Evolutionary conservation across 35 echinoderm and acorn worm species (phyloP), one percentile per base, ranked within the genome.

Genomic region (Anneissia japonica): DNA sequence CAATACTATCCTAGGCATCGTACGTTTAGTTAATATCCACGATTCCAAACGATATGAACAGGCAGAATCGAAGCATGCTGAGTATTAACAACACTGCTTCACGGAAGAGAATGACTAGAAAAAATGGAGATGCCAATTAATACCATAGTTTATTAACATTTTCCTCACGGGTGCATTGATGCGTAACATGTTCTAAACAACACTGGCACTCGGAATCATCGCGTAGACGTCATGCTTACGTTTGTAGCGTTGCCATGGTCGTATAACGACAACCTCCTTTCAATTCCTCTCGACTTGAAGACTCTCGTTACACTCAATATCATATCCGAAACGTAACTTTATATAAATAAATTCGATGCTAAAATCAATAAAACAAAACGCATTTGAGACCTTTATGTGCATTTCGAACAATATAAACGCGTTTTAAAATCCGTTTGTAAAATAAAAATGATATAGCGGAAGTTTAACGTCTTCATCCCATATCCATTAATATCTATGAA

Each of bases 181-280:
- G 51, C 51, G 51, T 64, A 64, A 64, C 51, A 64, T 64, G 51
- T 64, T 64, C 51, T 64, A 64, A 64, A 64, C 51, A 64, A 64
- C 51, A 64, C 51, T 64, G 51, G 10, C 16, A 45, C 1, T 16
- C 7, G 51, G 51, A 64, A 64, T 64, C 51, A 64, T 64, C 51
- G 26, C 51, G 1, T 64, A n/a, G n/a, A 64, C 51, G 51, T 64
- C 51, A 64, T 64, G 51, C 51, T 64, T 64, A 64, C 51, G 51
- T 64, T 64, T 64, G 51, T 64, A 64, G 51, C 40, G 51, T 64
- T 64, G 21, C 51, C 51, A 64, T 64, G 51, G 51, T 64, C 26
- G 51, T 64, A 64, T 64, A 64, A 64, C 51, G 19, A 64, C 51
- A 6, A 12, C 51, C 51, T 12, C n/a, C n/a, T n/a, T n/a, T 64